Conservation (phyloP, 2,888 invertebrate species). For the Heliconius sara region DNA sequence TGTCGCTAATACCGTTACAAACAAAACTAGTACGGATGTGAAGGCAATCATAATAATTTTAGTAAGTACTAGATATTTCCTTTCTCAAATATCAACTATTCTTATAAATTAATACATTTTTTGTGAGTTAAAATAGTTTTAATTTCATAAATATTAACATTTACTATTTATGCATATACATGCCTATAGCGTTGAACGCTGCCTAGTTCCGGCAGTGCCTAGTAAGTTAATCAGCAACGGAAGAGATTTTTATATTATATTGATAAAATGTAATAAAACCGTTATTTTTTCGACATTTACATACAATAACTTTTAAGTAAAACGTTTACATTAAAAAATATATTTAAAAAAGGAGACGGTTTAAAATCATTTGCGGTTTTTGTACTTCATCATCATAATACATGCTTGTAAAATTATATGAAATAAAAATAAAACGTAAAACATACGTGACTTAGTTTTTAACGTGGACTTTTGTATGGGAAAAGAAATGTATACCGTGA, state of each 20-base stretch:
- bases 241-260: background rate
- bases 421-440: background rate
- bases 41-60: slow-evolving; percentile 17
- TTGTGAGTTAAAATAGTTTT: background rate
- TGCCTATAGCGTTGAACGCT: background rate
- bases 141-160: background rate
- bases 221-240: background rate
- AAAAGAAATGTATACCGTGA: slow-evolving; percentile 6
- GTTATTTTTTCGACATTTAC: background rate
- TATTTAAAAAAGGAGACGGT: background rate
- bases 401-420: background rate
- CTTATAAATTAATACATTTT: background rate
- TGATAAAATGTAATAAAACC: background rate
- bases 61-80: slow-evolving; percentile 6
- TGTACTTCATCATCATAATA: slow-evolving; percentile 10
- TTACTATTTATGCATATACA: background rate
- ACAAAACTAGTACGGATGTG: slow-evolving; percentile 6
- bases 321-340: background rate
- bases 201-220: background rate
- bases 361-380: background rate
- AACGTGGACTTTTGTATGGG: background rate
- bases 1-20: background rate
- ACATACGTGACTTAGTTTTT: slow-evolving; percentile 21
- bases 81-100: background rate
- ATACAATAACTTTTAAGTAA: background rate